A percentile compares a stretch with the other conserved stretches of the same genome.
Evolutionary conservation across 2,797 vertebrate genomes (phyloP).

Genomic region (Liparis tanakae): DNA sequence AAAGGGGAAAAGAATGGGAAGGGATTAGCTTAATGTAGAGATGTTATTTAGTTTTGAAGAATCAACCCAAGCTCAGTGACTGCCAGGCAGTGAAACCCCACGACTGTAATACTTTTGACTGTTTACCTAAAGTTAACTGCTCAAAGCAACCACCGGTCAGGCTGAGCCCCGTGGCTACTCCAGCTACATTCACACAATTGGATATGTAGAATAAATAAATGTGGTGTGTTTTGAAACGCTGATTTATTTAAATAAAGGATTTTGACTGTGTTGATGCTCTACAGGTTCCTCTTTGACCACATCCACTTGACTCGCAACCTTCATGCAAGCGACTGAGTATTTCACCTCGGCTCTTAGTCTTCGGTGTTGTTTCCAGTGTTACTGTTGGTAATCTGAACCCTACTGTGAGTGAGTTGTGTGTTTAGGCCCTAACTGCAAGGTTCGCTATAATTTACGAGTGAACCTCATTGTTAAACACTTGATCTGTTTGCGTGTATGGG

Average conservation of each 20-base stretch:
- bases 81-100: constrained; percentile 34
- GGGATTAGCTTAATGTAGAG: constrained; percentile 36
- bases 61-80: constrained; percentile 26
- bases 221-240: constrained; percentile 33
- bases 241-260: constrained; percentile 29
- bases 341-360: constrained; percentile 5
- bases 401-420: constrained; percentile 33
- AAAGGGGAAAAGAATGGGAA: constrained; percentile 25
- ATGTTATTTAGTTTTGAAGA: constrained; percentile 52
- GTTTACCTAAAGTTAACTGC: constrained; percentile 23
- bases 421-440: constrained; percentile 33
- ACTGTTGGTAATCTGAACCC: constrained; percentile 44
- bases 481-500: constrained; percentile 42
- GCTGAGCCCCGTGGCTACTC: constrained; percentile 10
- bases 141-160: constrained; percentile 40
- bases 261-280: constrained; percentile 30
- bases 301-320: constrained; percentile 17
- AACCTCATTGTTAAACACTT: constrained; percentile 45
- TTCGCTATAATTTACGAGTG: constrained; percentile 64
- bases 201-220: constrained; percentile 50
- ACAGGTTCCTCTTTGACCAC: constrained; percentile 29
- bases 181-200: constrained; percentile 41
- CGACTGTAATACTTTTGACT: constrained; percentile 28
- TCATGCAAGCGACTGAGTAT: constrained; percentile 28
- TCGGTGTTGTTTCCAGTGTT: constrained; percentile 36